Evolutionary conservation across 92 coral and sea anemone species (phyloP), one percentile per base, ranked within the genome.

Genomic region (Parazoanthus swiftii): DNA sequence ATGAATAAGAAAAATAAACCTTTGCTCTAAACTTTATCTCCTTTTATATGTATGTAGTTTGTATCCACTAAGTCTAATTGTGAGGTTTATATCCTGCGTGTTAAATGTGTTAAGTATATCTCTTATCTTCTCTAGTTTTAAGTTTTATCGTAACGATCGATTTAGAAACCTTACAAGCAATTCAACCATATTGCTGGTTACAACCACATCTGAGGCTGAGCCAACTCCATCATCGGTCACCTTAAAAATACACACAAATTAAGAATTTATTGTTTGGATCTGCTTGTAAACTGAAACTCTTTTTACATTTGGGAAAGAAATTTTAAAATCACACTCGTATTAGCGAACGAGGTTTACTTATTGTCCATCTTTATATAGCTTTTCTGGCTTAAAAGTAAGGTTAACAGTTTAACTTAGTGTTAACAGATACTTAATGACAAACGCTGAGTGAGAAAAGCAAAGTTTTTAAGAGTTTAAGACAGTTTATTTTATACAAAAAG

Each of bases 201-300:
- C 4, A 29, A 54, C 43, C 4, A 20, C 83, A 50, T 79, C 70
- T 26, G 83, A 79, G 16, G 42, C 8, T 56, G 83, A 50, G 67
- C 38, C 21, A 26, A 18, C 66, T 79, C 46, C 70, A 14, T 54
- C 83, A 50, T 25, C 26, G 39, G 44, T 16, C 67, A 79, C 83
- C 83, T 79, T 79, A 50, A 54, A 79, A 58, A 79, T 29, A 79
- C 37, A 79, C 43, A 58, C 21, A 78, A 78, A 35, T 79, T 79
- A 23, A 79, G 68, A 79, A 11, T 54, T 79, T 79, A 76, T 20
- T 21, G 46, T 76, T 76, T 39, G 80, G 33, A 29, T 76, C 25
- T 29, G 21, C 0, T 10, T 15, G 39, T 20, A 23, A 48, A 74
- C 7, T 37, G 11, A 76, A 33, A 38, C 51, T 6, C 4, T 74